Conservation (phyloP, 2,888 invertebrate species). For the Flexamia atlantica region DNA sequence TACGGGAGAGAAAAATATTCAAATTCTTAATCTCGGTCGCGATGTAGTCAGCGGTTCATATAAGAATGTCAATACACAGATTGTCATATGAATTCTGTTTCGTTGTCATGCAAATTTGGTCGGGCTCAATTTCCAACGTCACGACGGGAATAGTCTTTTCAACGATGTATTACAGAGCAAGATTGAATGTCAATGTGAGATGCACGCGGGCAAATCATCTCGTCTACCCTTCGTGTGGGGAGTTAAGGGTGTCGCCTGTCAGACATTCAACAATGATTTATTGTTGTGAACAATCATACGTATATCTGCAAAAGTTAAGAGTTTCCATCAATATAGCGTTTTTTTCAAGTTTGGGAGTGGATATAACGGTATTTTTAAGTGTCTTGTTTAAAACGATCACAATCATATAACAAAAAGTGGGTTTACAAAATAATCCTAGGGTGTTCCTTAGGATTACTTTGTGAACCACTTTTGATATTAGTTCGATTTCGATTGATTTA, state of each 20-base stretch:
- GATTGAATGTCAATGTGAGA: conserved; percentile 11
- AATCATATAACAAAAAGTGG: no score
- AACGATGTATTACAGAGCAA: conserved; percentile 9
- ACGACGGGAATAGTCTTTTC: background rate
- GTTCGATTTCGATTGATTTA: no score
- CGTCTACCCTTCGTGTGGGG: background rate
- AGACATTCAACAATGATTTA: background rate
- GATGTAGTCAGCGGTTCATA: background rate
- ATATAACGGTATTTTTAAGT: no score
- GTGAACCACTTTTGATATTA: no score
- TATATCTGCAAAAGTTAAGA: no score
- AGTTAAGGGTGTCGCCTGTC: background rate
- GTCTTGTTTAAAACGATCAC: no score
- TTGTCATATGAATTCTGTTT: conserved; percentile 14
- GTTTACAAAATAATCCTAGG: no score
- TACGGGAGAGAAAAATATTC: background rate
- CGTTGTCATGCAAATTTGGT: conserved; percentile 20
- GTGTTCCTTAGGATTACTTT: no score
- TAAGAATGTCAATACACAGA: background rate
- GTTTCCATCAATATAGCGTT: no score
- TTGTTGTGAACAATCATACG: no score
- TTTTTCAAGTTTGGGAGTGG: no score
- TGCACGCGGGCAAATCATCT: conserved; percentile 13
- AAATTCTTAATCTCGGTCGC: background rate
- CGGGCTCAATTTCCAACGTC: conserved; percentile 10